These are phyloP conservation scores for Sparidentex hasta DNA, from an alignment of 2,797 vertebrate genomes.

Conservation along the genomic window DNA sequence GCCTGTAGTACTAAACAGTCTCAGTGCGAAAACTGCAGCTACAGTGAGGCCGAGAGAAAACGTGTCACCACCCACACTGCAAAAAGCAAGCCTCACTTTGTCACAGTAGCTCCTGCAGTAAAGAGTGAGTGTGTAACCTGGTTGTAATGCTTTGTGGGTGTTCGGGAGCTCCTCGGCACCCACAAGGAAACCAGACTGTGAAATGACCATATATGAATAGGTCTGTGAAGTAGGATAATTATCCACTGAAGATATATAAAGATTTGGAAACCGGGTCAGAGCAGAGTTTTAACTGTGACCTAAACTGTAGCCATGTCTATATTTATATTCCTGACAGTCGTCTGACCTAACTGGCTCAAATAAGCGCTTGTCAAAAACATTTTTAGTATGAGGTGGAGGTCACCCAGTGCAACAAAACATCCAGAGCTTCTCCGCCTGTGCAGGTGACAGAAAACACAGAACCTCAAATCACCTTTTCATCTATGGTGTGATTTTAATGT, in stretches of 20 bases:
- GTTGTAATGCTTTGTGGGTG: conserved; percentile 24
- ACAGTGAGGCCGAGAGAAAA: conserved; percentile 10
- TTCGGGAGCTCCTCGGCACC: conserved; percentile 27
- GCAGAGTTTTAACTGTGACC: background rate
- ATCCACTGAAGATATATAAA: background rate
- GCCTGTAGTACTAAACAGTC: conserved; percentile 18
- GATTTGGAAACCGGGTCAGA: background rate
- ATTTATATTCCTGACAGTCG: background rate
- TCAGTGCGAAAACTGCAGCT: conserved; percentile 27
- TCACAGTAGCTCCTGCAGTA: conserved; percentile 30
- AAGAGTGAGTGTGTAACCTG: conserved; percentile 25
- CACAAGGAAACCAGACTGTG: conserved; percentile 11
- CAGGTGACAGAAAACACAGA: background rate
- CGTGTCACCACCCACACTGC: conserved; percentile 44
- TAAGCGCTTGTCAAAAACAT: background rate
- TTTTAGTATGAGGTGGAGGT: background rate
- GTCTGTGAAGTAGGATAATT: conserved; percentile 3
- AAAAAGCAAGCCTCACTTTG: conserved; percentile 43
- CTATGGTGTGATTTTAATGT: background rate
- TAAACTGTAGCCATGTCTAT: background rate
- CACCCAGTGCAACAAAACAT: background rate
- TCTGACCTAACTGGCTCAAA: background rate
- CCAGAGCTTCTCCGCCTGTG: background rate
- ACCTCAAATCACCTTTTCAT: background rate
- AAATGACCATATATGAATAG: conserved; percentile 12